A percentile compares a stretch with the other conserved stretches of the same genome.
Evolutionary conservation across 2,113 vertebrate genomes (phyloP).

Genomic region (Ia io): DNA sequence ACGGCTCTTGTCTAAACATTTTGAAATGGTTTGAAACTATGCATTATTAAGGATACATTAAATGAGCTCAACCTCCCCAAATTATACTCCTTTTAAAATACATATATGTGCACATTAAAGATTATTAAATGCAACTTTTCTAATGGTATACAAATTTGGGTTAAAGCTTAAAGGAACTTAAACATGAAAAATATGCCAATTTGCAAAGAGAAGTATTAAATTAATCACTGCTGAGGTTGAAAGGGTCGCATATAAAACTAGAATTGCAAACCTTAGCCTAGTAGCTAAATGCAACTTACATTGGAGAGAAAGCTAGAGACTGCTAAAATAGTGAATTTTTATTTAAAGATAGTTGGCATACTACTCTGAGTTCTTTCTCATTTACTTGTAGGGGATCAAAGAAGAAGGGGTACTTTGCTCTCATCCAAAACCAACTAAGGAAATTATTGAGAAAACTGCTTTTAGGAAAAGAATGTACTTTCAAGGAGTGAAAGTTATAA

Average conservation of each 20-base stretch:
- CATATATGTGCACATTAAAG: neutral
- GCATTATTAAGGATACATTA: conserved; percentile 1
- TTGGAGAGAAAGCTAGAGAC: neutral
- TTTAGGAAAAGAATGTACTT: neutral
- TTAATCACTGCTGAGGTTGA: neutral
- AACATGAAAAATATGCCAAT: neutral
- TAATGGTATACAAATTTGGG: neutral
- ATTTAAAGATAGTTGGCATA: neutral
- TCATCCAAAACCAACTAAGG: neutral
- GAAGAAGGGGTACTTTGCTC: neutral
- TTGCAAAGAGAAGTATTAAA: neutral
- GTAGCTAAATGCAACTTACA: neutral
- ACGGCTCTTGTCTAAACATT: neutral
- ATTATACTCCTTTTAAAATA: neutral
- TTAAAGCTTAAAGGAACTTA: neutral
- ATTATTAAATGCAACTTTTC: neutral
- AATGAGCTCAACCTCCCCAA: neutral
- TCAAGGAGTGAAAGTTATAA: neutral
- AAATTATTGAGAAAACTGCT: neutral
- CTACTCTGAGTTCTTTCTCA: neutral
- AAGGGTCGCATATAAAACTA: neutral
- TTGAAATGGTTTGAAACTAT: conserved; percentile 15
- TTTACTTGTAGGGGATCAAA: neutral
- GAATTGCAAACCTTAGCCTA: neutral
- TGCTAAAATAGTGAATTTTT: neutral